Conservation (phyloP, 2,888 invertebrate species). For the Cactoblastis cactorum region DNA sequence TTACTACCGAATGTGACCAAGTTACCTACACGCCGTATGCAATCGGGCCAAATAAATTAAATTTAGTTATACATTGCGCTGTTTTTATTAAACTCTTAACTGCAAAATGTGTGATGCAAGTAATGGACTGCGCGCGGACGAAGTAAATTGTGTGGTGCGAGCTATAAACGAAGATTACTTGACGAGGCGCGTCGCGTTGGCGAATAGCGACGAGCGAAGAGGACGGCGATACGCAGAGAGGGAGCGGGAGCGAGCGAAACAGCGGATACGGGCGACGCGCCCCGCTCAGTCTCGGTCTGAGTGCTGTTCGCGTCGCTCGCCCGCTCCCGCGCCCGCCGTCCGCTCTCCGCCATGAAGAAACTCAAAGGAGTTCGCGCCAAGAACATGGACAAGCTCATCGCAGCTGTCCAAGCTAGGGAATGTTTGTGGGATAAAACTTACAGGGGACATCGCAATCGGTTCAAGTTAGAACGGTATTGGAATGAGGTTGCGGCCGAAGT, state of each 20-base stretch:
- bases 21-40: constrained; percentile 28
- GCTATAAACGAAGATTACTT: constrained; percentile 20
- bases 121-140: constrained; percentile 22
- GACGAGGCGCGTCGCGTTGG: constrained; percentile 39
- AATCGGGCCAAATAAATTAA: constrained; percentile 12
- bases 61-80: constrained; percentile 23
- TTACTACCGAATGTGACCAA: constrained; percentile 31
- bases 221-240: constrained; percentile 47
- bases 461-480: constrained; percentile 72
- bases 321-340: constrained; percentile 53
- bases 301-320: constrained; percentile 42
- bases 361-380: constrained; percentile 57
- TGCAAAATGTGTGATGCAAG: not conserved
- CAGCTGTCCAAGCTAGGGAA: constrained; percentile 71
- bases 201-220: constrained; percentile 55
- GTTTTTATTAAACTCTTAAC: not conserved
- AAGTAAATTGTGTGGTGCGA: constrained; percentile 14
- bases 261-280: constrained; percentile 31
- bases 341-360: constrained; percentile 57
- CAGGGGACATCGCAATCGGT: constrained; percentile 67
- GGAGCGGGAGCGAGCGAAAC: constrained; percentile 41
- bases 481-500: constrained; percentile 71
- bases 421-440: constrained; percentile 72
- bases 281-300: constrained; percentile 46
- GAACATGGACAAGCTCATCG: constrained; percentile 70